Conservation (phyloP, 2,888 invertebrate species). For the Heliothis peltigera region DNA sequence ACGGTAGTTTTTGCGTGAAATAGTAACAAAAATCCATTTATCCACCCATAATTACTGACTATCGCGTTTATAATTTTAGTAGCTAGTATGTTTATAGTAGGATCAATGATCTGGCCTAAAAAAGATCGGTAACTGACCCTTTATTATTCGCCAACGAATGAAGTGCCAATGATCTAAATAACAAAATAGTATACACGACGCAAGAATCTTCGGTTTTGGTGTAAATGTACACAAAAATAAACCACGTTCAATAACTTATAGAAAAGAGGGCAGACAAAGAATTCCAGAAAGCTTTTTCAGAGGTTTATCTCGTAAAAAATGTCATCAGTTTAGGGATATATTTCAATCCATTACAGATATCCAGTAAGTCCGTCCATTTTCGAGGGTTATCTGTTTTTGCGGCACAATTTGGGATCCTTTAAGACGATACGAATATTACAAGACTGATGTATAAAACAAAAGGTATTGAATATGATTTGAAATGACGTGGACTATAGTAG, state of each 20-base stretch:
- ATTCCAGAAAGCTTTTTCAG: slow-evolving; percentile 15
- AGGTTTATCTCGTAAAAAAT: slow-evolving; percentile 37
- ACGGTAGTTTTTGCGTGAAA: too few species aligned
- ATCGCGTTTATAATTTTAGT: too few species aligned
- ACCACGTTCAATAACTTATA: slow-evolving; percentile 6
- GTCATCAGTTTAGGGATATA: slow-evolving; percentile 28
- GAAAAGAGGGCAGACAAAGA: slow-evolving; percentile 4
- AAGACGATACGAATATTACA: slow-evolving; percentile 10
- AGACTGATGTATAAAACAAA: slow-evolving; percentile 28
- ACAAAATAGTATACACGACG: too few species aligned
- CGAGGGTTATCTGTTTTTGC: slow-evolving; percentile 19
- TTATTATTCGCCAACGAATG: too few species aligned
- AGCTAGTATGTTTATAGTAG: too few species aligned
- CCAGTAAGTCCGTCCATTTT: slow-evolving; percentile 30
- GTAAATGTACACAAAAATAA: neutral
- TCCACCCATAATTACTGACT: too few species aligned
- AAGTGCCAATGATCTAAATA: too few species aligned
- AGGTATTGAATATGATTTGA: slow-evolving; percentile 9
- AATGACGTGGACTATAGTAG: too few species aligned
- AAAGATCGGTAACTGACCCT: too few species aligned
- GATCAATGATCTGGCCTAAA: too few species aligned
- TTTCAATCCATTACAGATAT: slow-evolving; percentile 36
- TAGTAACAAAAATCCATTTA: too few species aligned
- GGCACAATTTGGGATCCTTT: slow-evolving; percentile 24
- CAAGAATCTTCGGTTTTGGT: too few species aligned